These are phyloP conservation scores for Helicolenus hilgendorfi DNA, from an alignment of 2,797 vertebrate species.

Conservation along the genomic window DNA sequence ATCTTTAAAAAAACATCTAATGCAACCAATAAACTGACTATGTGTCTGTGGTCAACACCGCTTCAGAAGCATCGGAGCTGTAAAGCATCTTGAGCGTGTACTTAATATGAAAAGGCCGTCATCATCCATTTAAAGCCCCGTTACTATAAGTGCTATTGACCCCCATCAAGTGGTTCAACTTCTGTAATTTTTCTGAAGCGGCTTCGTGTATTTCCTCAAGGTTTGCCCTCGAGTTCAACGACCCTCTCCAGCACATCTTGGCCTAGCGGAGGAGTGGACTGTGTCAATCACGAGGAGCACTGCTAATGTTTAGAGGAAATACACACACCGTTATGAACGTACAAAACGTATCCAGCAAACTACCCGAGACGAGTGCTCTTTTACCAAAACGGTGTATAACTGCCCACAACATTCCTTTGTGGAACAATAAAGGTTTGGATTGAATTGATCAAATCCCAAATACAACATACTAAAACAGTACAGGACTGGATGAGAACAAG, in stretches of 20 bases:
- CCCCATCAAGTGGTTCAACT: slow-evolving; percentile 24
- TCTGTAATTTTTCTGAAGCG: slow-evolving; percentile 29
- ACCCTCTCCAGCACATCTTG: slow-evolving; percentile 46
- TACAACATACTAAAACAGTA: not conserved
- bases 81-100: slow-evolving; percentile 8
- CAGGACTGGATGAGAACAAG: not conserved
- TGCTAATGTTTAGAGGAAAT: slow-evolving; percentile 1
- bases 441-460: slow-evolving; percentile 11
- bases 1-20: not conserved
- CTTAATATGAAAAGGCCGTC: slow-evolving; percentile 26
- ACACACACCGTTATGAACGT: not conserved
- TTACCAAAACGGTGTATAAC: slow-evolving; percentile 7
- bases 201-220: slow-evolving; percentile 32
- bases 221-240: slow-evolving; percentile 53
- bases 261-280: slow-evolving; percentile 19
- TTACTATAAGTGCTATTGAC: slow-evolving; percentile 38
- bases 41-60: not conserved
- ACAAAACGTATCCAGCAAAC: slow-evolving; percentile 21
- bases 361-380: not conserved
- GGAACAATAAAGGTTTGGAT: not conserved
- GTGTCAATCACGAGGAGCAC: slow-evolving; percentile 26
- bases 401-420: slow-evolving; percentile 1
- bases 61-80: not conserved
- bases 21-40: not conserved
- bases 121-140: slow-evolving; percentile 39